Percentiles rank a stretch among this genome's conserved stretches.
Conservation (phyloP, 1,140 invertebrate species). For the Euborellia annulipes region DNA sequence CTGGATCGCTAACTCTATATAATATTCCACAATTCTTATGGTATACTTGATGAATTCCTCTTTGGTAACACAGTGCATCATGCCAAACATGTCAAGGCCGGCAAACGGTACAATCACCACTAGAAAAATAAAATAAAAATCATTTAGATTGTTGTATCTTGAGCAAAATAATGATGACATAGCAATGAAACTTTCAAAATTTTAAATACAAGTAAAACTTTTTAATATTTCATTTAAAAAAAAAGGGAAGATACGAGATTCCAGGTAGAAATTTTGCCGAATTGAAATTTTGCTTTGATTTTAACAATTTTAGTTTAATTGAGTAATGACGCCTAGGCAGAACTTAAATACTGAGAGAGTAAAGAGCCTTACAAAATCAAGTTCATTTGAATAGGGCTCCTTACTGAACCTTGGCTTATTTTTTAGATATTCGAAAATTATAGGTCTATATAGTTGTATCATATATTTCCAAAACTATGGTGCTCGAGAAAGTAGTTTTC, state of each 20-base stretch:
- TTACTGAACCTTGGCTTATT: too few relatives aligned
- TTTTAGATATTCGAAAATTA: too few relatives aligned
- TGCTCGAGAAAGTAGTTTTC: not conserved
- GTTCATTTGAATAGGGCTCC: too few relatives aligned
- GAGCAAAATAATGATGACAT: not conserved
- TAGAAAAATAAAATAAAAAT: conserved; percentile 23
- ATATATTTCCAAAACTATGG: too few relatives aligned
- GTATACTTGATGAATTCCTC: conserved; percentile 54
- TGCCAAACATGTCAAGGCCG: conserved; percentile 58
- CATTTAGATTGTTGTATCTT: not conserved
- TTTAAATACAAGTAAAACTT: conserved; percentile 3
- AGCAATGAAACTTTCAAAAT: conserved; percentile 5
- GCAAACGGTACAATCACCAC: conserved; percentile 55
- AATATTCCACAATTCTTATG: conserved; percentile 36
- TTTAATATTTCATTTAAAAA: conserved; percentile 3
- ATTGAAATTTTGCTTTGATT: too few relatives aligned
- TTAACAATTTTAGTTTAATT: too few relatives aligned
- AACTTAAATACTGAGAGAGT: too few relatives aligned
- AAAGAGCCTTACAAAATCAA: too few relatives aligned
- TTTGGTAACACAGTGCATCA: conserved; percentile 57
- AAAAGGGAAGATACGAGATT: not conserved
- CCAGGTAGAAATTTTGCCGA: too few relatives aligned
- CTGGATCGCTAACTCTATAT: conserved; percentile 39
- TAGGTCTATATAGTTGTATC: too few relatives aligned
- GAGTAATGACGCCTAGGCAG: too few relatives aligned